Percentiles rank a stretch among this genome's conserved stretches.
phyloP scores from a whole-genome alignment of 2,797 vertebrate species.

The Paramormyrops hopkinsi region DNA sequence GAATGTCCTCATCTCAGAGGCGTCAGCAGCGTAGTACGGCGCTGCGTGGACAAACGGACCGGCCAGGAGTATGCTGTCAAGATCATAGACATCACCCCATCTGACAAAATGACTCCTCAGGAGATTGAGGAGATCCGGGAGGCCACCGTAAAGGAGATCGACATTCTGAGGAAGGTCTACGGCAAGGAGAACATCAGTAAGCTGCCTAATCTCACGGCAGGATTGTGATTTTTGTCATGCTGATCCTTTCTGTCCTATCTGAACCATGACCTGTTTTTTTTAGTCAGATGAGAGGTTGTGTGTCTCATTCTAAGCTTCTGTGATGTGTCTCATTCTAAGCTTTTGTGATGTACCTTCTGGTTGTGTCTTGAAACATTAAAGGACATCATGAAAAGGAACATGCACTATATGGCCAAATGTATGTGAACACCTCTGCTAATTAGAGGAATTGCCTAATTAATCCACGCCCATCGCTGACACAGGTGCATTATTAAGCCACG shows the following conservation, averaged over 20 bases:
- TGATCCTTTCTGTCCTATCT: neutral
- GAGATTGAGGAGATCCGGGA: slow-evolving; percentile 80
- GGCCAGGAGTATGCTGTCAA: slow-evolving; percentile 85
- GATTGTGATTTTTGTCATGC: neutral
- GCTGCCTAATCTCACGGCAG: slow-evolving; percentile 35
- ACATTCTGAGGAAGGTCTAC: slow-evolving; percentile 85
- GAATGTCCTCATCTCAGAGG: slow-evolving; percentile 62
- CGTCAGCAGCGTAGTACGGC: slow-evolving; percentile 89
- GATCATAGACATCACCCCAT: slow-evolving; percentile 88
- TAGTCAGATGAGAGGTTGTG: neutral
- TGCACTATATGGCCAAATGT: neutral
- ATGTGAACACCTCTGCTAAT: neutral
- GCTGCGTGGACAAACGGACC: slow-evolving; percentile 78
- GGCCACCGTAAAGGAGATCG: slow-evolving; percentile 85
- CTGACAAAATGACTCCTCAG: slow-evolving; percentile 71
- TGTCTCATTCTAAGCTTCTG: neutral
- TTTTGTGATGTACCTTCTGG: neutral
- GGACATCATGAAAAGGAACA: neutral
- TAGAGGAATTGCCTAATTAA: neutral
- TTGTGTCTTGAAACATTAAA: neutral
- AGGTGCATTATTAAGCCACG: neutral
- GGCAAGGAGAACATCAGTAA: slow-evolving; percentile 88
- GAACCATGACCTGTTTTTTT: neutral
- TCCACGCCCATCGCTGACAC: neutral
- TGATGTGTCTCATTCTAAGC: neutral